A percentile compares a stretch with the other conserved stretches of the same genome.
Conservation (phyloP, 1,140 invertebrate genomes). For the Hyphantria cunea region DNA sequence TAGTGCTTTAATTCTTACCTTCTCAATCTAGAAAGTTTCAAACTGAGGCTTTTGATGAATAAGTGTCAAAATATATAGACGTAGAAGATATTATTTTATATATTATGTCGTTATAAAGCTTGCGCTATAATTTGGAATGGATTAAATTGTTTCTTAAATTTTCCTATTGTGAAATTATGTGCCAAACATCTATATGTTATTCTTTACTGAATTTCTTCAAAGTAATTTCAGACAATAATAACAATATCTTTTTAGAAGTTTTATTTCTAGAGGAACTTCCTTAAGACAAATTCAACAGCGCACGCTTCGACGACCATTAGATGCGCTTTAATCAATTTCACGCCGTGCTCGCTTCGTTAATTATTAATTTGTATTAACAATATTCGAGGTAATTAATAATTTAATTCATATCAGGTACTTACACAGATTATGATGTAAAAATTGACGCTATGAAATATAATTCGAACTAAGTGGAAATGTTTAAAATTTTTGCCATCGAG, state of each 20-base stretch:
- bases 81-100: no score
- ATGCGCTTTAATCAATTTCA: constrained; percentile 48
- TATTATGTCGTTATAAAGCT: no score
- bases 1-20: constrained; percentile 20
- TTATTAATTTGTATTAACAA: constrained; percentile 54
- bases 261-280: neutral
- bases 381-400: constrained; percentile 43
- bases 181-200: no score
- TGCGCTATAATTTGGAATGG: neutral
- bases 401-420: no score
- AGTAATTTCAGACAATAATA: no score
- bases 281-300: constrained; percentile 41
- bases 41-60: no score
- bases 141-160: neutral
- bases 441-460: no score
- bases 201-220: no score
- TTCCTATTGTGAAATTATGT: neutral
- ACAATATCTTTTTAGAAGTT: neutral
- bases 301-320: constrained; percentile 31
- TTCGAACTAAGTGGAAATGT: no score
- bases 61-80: no score
- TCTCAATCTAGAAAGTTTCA: neutral
- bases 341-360: constrained; percentile 42
- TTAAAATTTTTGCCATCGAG: no score
- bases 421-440: no score